Conservation (phyloP, 2,113 vertebrate species). For the Anser cygnoides region DNA sequence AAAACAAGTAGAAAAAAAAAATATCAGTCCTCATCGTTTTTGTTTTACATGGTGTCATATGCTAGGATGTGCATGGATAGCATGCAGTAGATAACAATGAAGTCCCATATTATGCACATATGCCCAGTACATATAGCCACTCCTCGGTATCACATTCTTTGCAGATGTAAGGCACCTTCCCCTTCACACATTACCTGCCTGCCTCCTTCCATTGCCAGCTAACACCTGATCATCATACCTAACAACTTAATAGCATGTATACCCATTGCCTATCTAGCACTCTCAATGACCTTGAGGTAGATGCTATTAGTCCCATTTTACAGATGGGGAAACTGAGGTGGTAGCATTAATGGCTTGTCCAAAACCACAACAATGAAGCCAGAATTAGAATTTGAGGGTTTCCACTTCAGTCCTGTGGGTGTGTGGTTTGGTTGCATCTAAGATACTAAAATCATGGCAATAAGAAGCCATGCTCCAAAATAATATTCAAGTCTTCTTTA, state of each 20-base stretch:
- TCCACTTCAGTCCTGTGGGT: background rate
- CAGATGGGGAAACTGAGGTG: background rate
- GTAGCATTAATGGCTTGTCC: background rate
- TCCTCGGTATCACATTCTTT: background rate
- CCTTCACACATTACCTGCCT: background rate
- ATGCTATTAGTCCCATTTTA: background rate
- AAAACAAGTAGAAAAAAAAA: background rate
- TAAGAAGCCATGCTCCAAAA: background rate
- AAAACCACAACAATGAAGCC: background rate
- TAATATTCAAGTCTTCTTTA: background rate
- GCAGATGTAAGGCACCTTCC: background rate
- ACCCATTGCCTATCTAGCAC: background rate
- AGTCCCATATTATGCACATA: background rate
- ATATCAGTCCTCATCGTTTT: background rate
- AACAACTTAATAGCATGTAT: background rate
- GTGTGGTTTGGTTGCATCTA: background rate
- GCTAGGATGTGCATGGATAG: background rate
- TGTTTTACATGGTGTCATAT: background rate
- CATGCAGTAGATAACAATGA: background rate
- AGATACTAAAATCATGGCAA: background rate
- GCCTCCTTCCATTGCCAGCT: background rate
- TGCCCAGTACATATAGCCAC: background rate
- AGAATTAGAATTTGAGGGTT: background rate
- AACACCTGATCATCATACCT: background rate
- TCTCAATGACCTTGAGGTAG: background rate